Percentiles rank a stretch among this genome's conserved stretches.
phyloP scores from a whole-genome alignment of 2,888 invertebrate genomes.

The Cheilosia impressa region DNA sequence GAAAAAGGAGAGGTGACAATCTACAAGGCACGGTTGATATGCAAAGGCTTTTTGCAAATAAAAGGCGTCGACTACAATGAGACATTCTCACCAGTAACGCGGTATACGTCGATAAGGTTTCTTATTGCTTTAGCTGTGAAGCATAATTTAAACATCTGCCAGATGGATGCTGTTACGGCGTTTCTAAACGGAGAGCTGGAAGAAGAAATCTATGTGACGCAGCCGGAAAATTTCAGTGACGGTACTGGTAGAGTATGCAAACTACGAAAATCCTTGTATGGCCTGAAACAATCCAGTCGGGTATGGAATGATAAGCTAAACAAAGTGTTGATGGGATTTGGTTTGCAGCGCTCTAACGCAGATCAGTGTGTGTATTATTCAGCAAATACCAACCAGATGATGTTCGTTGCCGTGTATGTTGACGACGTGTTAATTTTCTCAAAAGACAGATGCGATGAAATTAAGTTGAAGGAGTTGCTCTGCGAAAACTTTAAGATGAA shows the following conservation, averaged over 20 bases:
- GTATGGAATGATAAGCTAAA: constrained; percentile 67
- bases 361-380: constrained; percentile 55
- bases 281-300: constrained; percentile 45
- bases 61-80: constrained; percentile 25
- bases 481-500: no score
- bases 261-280: constrained; percentile 42
- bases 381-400: no score
- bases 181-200: constrained; percentile 28
- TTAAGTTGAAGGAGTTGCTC: no score
- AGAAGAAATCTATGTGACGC: constrained; percentile 45
- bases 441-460: no score
- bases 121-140: constrained; percentile 33
- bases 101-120: constrained; percentile 35
- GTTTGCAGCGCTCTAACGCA: constrained; percentile 40
- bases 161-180: constrained; percentile 61
- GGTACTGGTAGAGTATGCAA: constrained; percentile 32
- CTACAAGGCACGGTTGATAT: constrained; percentile 32
- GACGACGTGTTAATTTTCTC: no score
- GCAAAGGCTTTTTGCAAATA: constrained; percentile 19
- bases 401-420: no score
- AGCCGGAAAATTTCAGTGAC: constrained; percentile 56
- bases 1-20: constrained; percentile 5
- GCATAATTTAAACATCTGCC: constrained; percentile 32
- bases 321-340: constrained; percentile 42
- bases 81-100: constrained; percentile 24